Evolutionary conservation across 2,888 invertebrate genomes (phyloP), one percentile per base, ranked within the genome.

Genomic region (Temnothorax rugatulus): DNA sequence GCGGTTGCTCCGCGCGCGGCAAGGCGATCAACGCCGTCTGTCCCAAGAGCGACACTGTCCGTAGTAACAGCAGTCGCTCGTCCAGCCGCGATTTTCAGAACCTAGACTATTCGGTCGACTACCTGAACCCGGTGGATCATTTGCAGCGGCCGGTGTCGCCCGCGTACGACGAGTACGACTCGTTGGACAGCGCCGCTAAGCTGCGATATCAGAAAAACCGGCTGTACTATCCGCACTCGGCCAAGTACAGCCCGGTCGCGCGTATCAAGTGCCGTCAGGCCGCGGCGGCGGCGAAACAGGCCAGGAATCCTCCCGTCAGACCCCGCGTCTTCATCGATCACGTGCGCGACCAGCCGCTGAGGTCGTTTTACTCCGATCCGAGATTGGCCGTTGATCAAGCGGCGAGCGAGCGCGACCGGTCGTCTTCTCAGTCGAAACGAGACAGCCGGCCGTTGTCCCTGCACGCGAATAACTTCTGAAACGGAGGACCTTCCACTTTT

Each of bases 291-390:
- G 13, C 75, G 21, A 91, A 75, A 74, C 87, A 83, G 52, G 41
- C 13, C 13, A 77, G 54, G 18, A 68, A 7, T 5, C 4, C 54
- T 7, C 21, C 91, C 21, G 86, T 76, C 34, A 91, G 90, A 73
- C 90, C 92, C 44, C 87, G 94, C 77, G 71, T 94, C 11, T 93
- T 93, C 50, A 92, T 93, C 61, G 94, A 94, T 88, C 92, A 93
- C 81, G 90, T 94, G 11, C 92, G 94, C 73, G 93, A 93, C 71
- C 92, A 93, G 34, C 93, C 93, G 18, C 83, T 93, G 34, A 91
- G 93, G 77, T 93, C 94, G 0, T 94, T 92, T 84, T 92, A 94
- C 74, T 94, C 94, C 15, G 94, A 94, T 88, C 94, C 94, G 13
- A 90, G 92, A 81, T 88, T 94, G 75, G 91, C 93, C 18, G 76